Evolutionary conservation across 1,140 invertebrate species (phyloP).

Genomic region (Proctacanthus coquilletti): DNA sequence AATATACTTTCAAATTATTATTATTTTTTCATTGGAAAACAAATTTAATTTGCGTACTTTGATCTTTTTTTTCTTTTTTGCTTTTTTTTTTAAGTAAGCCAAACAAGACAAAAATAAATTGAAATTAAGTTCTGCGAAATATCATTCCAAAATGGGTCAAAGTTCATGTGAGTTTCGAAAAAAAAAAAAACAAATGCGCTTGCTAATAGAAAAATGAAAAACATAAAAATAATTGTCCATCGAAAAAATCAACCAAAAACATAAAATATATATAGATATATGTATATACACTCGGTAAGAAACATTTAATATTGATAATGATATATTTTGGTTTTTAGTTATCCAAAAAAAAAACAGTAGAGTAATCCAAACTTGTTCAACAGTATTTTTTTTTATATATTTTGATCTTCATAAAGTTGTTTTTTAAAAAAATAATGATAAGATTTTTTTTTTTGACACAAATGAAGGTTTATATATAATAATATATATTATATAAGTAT

Average conservation of each 20-base stretch:
- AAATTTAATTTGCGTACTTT: constrained; percentile 4
- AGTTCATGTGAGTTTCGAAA: neutral
- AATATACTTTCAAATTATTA: no score
- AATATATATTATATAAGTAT: no score
- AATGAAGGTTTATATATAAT: neutral
- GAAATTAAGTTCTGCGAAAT: no score
- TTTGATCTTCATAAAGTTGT: neutral
- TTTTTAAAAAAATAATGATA: neutral
- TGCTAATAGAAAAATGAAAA: constrained; percentile 4
- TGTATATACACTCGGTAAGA: neutral
- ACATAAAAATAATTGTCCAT: neutral
- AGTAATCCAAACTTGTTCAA: neutral
- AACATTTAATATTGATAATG: no score
- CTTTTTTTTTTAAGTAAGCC: constrained; percentile 21
- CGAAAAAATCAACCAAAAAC: neutral
- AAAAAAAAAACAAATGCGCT: neutral
- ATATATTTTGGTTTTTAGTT: neutral
- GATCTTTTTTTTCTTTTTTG: constrained; percentile 17
- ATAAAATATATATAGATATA: constrained; percentile 1
- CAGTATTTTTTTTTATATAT: neutral
- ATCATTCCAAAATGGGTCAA: constrained; percentile 29
- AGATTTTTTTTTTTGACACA: neutral
- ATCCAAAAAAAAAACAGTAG: no score
- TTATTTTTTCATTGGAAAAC: no score
- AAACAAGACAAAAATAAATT: no score